phyloP scores from a whole-genome alignment of 2,113 vertebrate genomes.

The Podilymbus podiceps region DNA sequence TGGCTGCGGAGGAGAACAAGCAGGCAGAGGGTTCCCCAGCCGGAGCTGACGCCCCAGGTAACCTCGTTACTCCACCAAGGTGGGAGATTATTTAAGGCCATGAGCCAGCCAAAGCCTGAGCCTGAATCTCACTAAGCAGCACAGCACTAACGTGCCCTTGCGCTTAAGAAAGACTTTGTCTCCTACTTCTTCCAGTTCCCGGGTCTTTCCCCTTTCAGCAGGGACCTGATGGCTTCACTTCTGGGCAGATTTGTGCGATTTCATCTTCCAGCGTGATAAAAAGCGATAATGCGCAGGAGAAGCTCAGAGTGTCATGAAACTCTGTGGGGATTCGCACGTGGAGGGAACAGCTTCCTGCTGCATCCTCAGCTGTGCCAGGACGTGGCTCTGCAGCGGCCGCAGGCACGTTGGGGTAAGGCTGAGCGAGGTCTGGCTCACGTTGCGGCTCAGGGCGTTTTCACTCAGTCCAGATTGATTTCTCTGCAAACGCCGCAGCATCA shows the following conservation, averaged over 20 bases:
- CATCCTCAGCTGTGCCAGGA: not conserved
- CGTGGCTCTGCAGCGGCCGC: fast-evolving
- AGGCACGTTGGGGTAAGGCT: not conserved
- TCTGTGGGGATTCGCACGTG: fast-evolving
- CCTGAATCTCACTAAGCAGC: not conserved
- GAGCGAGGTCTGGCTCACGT: not conserved
- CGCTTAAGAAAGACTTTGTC: not conserved
- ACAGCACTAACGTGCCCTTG: not conserved
- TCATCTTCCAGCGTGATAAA: not conserved
- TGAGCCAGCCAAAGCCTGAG: not conserved
- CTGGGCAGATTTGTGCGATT: not conserved
- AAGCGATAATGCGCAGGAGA: not conserved
- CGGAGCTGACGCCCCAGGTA: not conserved
- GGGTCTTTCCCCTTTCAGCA: not conserved
- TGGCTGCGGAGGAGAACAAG: not conserved
- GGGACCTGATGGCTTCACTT: not conserved
- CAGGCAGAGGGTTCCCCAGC: not conserved
- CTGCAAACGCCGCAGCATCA: fast-evolving
- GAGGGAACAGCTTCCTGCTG: not conserved
- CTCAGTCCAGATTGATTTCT: not conserved
- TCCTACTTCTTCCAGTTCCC: not conserved
- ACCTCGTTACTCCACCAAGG: not conserved
- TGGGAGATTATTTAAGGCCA: not conserved
- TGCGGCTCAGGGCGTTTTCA: not conserved
- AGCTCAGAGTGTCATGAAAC: not conserved